Evolutionary conservation across 2,797 vertebrate genomes (phyloP), one percentile per base, ranked within the genome.

Genomic region (Alfaro cultratus): DNA sequence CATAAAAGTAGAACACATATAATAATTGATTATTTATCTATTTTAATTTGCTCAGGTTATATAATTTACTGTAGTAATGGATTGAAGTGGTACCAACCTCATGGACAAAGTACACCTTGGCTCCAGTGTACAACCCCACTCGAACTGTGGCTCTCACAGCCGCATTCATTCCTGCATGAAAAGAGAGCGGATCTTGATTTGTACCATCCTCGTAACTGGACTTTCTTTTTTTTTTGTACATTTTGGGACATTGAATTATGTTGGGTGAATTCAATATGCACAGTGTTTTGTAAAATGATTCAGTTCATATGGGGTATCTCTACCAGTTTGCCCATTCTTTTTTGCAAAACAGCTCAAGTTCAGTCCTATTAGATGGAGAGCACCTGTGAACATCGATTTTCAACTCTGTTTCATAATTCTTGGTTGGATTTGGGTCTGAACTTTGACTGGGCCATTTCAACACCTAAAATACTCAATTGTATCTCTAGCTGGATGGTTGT

Each of bases 141-240:
- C 98, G 96, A 83, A 99, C 98, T 55, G 96, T 96, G 1, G 97
- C 98, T 39, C 97, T 95, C 74, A 98, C 97, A 7, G 97, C 97
- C 46, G 98, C 97, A 76, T 98, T 98, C 98, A 98, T 98, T 78
- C 98, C 98, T 98, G 92, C 23, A 71, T 75, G 53, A 75, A 87
- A 23, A 90, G 60, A 68, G 15, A 39, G 53, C 5, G 5, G 55
- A 29, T 75, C 71, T 74, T 57, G 21, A 23, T 46, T 73, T 7
- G 5, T 26, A 49, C 2, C 39, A 15, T 43, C 39, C 67, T 43
- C 1, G 0, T 15, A 43, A 45, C 23, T 45, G 10, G n/a, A 13
- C 23, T 70, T 18, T n/a, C 34, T 3, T 39, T 12, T 51, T 34
- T 2, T 5, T 67, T 26, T 43, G 23, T 70, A 46, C 4, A 16